Conservation (phyloP, 2,113 vertebrate genomes). For the Alligator mississippiensis region DNA sequence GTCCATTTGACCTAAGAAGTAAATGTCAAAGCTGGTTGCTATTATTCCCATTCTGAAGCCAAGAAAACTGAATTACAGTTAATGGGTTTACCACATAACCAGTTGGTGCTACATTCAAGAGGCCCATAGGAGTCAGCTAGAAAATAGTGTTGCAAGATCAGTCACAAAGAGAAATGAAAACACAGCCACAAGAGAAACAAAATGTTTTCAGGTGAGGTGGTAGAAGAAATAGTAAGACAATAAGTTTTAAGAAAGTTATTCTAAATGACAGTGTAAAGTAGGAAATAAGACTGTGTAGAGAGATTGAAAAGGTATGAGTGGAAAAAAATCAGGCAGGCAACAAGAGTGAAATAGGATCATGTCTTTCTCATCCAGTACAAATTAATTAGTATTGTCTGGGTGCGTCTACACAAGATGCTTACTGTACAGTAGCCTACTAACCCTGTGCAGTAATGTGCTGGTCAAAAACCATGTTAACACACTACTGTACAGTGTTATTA, state of each 20-base stretch:
- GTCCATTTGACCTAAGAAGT: neutral
- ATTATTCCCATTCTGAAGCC: neutral
- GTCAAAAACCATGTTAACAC: no score
- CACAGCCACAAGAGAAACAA: neutral
- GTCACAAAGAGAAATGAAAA: neutral
- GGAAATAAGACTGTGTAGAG: neutral
- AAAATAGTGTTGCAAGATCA: neutral
- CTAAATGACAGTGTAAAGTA: neutral
- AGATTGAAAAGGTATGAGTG: neutral
- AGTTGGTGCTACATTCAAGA: neutral
- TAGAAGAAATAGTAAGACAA: neutral
- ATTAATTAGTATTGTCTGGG: neutral
- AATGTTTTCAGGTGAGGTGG: neutral
- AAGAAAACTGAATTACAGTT: neutral
- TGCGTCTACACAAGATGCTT: no score
- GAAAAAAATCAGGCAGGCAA: neutral
- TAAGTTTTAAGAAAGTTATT: neutral
- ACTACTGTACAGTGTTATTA: no score
- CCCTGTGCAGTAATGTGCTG: no score
- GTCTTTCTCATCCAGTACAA: neutral
- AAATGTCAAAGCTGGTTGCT: neutral
- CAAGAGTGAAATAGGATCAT: neutral
- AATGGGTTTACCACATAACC: neutral
- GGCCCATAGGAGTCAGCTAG: neutral
- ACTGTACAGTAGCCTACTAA: no score